Conservation (phyloP, 2,797 vertebrate species). For the Dermochelys coriacea region DNA sequence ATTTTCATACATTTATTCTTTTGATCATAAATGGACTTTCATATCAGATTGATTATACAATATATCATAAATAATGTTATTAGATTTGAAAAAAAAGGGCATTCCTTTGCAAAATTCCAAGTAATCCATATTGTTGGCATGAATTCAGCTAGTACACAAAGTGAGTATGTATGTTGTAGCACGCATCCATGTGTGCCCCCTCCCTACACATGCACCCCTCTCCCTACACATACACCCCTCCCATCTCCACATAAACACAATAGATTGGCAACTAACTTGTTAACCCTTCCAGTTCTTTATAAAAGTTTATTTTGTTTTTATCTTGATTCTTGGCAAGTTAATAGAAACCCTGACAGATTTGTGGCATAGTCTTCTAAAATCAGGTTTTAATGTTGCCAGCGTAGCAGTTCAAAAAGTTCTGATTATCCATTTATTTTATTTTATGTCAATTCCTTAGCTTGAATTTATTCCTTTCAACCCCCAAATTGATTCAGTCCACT, state of each 20-base stretch:
- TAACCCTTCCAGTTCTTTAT: background rate
- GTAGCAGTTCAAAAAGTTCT: too few relatives aligned
- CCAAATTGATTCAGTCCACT: background rate
- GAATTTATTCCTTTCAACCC: background rate
- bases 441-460: background rate
- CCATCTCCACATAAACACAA: background rate
- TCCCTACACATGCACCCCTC: too few relatives aligned
- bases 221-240: too few relatives aligned
- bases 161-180: background rate
- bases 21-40: background rate
- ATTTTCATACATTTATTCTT: background rate
- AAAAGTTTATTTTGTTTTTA: background rate
- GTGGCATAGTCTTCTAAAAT: background rate
- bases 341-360: background rate
- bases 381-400: too few relatives aligned
- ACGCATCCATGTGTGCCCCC: too few relatives aligned
- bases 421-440: conserved; percentile 23
- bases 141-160: background rate
- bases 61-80: background rate
- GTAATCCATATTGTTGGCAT: background rate
- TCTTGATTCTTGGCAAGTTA: background rate
- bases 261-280: background rate
- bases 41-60: background rate
- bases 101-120: too few relatives aligned
- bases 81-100: background rate